These are phyloP conservation scores for Sinosuthora webbiana DNA, from an alignment of 2,113 vertebrate genomes.

Conservation along the genomic window DNA sequence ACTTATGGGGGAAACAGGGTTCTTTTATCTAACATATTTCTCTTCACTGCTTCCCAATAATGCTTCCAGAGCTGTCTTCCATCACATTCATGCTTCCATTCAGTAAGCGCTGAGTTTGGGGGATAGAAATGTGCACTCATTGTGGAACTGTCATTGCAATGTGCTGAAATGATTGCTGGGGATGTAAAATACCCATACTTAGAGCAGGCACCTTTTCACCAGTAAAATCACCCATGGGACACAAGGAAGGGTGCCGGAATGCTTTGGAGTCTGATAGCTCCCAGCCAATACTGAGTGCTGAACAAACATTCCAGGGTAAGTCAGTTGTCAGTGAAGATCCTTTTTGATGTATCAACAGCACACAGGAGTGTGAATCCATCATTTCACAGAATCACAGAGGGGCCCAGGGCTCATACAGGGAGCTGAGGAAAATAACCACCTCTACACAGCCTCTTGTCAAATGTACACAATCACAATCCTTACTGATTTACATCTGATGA, in stretches of 20 bases:
- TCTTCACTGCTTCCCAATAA: background rate
- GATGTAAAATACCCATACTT: background rate
- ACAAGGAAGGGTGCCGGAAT: background rate
- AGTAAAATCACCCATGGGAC: background rate
- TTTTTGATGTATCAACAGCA: background rate
- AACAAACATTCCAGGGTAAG: background rate
- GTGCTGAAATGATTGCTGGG: background rate
- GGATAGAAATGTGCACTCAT: background rate
- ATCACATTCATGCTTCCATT: background rate
- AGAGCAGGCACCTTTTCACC: background rate
- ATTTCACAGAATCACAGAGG: background rate
- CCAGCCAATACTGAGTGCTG: background rate
- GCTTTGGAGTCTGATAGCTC: background rate
- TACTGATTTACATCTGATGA: background rate
- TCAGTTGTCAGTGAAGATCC: background rate
- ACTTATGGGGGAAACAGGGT: background rate
- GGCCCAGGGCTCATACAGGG: background rate
- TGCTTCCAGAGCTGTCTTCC: background rate
- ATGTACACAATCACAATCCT: fast-evolving
- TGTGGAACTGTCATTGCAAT: background rate
- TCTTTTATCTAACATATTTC: background rate
- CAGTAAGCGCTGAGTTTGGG: fast-evolving
- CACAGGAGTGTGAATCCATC: background rate
- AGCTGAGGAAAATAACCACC: background rate
- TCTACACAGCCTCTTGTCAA: background rate